Percentiles rank a stretch among this genome's conserved stretches.
These are phyloP conservation scores for Brachyalestes nurse DNA, from an alignment of 2,797 vertebrate genomes.

Conservation along the genomic window DNA sequence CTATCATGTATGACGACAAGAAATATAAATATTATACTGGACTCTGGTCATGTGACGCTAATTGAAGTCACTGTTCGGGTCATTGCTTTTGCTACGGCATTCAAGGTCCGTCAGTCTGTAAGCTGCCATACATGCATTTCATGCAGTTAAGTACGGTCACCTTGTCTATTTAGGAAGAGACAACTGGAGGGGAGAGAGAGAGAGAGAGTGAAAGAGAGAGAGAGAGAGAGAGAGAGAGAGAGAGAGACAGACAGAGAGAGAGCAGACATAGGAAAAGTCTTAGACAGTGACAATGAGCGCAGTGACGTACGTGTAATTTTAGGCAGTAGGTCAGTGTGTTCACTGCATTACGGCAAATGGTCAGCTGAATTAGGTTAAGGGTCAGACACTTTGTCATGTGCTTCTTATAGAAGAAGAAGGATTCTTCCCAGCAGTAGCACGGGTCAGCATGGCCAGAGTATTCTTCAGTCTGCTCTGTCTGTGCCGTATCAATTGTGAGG, in stretches of 20 bases:
- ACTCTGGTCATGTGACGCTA: constrained; percentile 21
- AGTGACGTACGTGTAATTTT: constrained; percentile 12
- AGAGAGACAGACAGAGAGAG: background rate
- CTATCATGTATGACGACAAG: background rate
- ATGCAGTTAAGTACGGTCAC: background rate
- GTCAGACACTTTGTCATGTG: constrained; percentile 52
- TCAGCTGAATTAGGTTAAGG: constrained; percentile 52
- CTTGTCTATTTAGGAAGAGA: background rate
- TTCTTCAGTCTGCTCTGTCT: constrained; percentile 19
- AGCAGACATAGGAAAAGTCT: constrained; percentile 19
- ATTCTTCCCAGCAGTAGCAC: background rate
- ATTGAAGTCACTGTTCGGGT: constrained; percentile 36
- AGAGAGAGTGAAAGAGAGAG: background rate
- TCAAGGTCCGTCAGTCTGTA: constrained; percentile 18
- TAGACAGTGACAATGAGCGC: constrained; percentile 17
- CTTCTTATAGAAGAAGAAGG: constrained; percentile 22
- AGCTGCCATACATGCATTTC: background rate
- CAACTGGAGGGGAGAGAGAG: background rate
- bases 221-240: constrained; percentile 1
- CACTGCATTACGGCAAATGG: constrained; percentile 4
- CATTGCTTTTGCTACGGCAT: constrained; percentile 24
- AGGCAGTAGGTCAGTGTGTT: constrained; percentile 46
- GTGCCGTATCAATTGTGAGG: constrained; percentile 21
- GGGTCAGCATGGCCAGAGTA: background rate
- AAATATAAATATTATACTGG: background rate